Base-by-base conservation (phyloP, 1,140 invertebrate genomes). In the Anthonomus grandis region DNA sequence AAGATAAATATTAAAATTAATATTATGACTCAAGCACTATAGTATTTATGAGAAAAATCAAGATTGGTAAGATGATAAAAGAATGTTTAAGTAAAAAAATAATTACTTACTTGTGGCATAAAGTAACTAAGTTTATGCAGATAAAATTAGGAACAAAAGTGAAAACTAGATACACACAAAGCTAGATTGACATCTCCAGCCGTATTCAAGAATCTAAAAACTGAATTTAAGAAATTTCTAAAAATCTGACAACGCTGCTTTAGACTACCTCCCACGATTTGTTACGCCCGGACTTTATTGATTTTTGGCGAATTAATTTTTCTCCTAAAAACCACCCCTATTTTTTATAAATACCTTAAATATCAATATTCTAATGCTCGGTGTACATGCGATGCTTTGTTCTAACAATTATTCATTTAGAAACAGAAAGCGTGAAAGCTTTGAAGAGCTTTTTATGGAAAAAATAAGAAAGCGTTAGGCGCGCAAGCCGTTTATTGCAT, bases 211-310 rank as follows among this genome's bases (percentile, higher is more conserved):
- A n/a, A n/a, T n/a, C n/a, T n/a, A n/a, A n/a, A n/a, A n/a, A n/a
- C 6, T 6, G 37, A 17, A 10, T 15, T 39, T 39, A 39, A 39
- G 1, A 17, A 15, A 39, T 6, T 39, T 37, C 34, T 19, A 41
- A 18, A 9, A 23, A 23, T 36, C 10, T 47, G 56, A 21, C 47
- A 57, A 50, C 36, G 10, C 4, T 9, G 47, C 27, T 17, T 46
- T 27, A 22, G 23, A 64, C 42, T 47, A 38, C 63, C 64, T 63
- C 62, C 60, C 42, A 56, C 47, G 41, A 38, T 58, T 50, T 59
- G 61, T 58, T 65, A 67, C 67, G 67, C 67, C 67, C 67, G 63
- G 59, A 65, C 58, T 59, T 64, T 69, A 69, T 69, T 69, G 67
- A 69, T 69, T 69, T 69, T 55, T 65, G n/a, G 61, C 41, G 39